These are phyloP conservation scores for Crenichthys baileyi DNA, from an alignment of 2,797 vertebrate species.

Conservation along the genomic window DNA sequence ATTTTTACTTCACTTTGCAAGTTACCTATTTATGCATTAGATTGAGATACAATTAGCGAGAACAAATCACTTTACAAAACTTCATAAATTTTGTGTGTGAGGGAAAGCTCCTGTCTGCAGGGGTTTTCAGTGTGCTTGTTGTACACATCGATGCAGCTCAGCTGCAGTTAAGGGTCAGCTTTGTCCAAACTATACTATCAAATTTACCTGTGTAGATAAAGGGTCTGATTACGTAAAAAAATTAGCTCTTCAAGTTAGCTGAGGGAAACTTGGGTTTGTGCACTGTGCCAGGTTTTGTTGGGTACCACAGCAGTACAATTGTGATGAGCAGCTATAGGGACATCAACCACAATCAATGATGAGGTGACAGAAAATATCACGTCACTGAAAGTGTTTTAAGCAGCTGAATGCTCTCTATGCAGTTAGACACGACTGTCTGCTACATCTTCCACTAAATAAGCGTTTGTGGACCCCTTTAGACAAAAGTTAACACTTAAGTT, in stretches of 20 bases:
- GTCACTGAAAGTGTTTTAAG: neutral
- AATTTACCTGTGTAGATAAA: neutral
- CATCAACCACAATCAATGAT: neutral
- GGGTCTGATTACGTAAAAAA: neutral
- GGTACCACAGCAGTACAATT: neutral
- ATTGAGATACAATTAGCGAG: neutral
- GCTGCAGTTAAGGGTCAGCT: neutral
- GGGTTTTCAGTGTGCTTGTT: neutral
- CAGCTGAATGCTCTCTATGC: neutral
- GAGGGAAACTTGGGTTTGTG: neutral
- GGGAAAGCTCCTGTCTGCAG: neutral
- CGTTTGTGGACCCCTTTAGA: no score
- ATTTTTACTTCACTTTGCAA: no score
- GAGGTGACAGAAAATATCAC: neutral
- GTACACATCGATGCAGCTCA: neutral
- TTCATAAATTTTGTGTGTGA: neutral
- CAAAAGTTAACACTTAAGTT: neutral
- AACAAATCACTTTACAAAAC: neutral
- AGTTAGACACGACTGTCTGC: neutral
- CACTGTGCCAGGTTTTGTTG: neutral
- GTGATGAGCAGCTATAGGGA: neutral
- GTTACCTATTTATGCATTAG: neutral
- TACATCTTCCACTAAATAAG: neutral
- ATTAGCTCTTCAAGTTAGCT: neutral
- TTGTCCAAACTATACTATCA: neutral